These are phyloP conservation scores for Mastigias papua DNA, from an alignment of 30 jellyfish, hydroid and myxozoan genomes.

Conservation along the genomic window DNA sequence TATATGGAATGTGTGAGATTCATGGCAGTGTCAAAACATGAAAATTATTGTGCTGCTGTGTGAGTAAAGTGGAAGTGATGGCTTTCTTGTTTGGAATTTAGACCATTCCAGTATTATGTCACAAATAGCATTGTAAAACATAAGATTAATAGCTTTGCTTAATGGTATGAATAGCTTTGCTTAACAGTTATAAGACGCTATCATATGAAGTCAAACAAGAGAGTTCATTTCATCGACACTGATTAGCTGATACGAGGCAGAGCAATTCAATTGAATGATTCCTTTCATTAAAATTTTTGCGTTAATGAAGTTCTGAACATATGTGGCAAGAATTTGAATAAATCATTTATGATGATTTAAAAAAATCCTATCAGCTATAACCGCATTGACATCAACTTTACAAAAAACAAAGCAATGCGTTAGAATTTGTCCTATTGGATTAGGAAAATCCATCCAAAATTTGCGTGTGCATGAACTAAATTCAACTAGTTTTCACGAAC, in stretches of 20 bases:
- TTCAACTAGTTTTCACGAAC: neutral
- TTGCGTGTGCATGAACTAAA: neutral
- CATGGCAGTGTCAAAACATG: too few relatives aligned
- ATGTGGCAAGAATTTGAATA: neutral
- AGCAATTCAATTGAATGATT: neutral
- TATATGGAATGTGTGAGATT: too few relatives aligned
- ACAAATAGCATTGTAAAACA: too few relatives aligned
- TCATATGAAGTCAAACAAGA: neutral
- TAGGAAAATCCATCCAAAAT: neutral
- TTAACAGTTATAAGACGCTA: too few relatives aligned
- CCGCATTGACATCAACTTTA: neutral
- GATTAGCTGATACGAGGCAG: neutral
- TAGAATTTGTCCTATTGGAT: slow-evolving; percentile 1
- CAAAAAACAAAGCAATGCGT: neutral
- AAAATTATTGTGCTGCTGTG: too few relatives aligned
- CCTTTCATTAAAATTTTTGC: neutral
- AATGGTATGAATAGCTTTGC: too few relatives aligned
- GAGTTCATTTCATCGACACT: neutral
- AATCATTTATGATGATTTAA: slow-evolving; percentile 1
- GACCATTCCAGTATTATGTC: too few relatives aligned
- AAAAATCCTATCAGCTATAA: neutral
- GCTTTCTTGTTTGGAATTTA: too few relatives aligned
- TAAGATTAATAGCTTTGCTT: too few relatives aligned
- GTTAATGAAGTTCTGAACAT: neutral
- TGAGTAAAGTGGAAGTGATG: too few relatives aligned